Evolutionary conservation across 2,888 invertebrate genomes (phyloP).

Genomic region (Phyto melanocephala): DNA sequence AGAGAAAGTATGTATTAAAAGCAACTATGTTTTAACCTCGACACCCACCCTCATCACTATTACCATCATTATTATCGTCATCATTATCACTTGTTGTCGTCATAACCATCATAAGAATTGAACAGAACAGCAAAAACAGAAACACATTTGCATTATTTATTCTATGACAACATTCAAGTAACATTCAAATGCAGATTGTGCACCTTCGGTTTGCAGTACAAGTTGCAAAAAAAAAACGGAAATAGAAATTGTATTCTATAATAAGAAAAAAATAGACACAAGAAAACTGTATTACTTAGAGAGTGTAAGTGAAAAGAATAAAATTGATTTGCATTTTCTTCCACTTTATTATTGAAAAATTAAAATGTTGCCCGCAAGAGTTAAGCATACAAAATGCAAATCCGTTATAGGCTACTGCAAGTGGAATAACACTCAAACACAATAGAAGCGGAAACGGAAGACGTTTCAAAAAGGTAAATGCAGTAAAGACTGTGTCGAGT

Average conservation of each 20-base stretch:
- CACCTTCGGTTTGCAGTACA: slow-evolving; percentile 52
- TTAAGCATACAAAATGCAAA: slow-evolving; percentile 62
- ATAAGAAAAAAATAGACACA: background rate
- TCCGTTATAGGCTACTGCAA: slow-evolving; percentile 1
- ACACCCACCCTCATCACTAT: background rate
- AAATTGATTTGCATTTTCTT: slow-evolving; percentile 63
- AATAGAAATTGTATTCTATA: slow-evolving; percentile 28
- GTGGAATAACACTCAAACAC: background rate
- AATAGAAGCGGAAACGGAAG: slow-evolving; percentile 38
- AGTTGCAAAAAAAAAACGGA: slow-evolving; percentile 15
- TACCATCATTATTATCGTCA: background rate
- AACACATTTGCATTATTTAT: slow-evolving; percentile 56
- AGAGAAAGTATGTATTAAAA: slow-evolving; percentile 9
- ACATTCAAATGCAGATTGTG: slow-evolving; percentile 65
- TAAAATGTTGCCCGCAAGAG: slow-evolving; percentile 61
- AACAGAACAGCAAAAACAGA: background rate
- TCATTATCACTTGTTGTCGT: background rate
- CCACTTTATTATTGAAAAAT: slow-evolving; percentile 62
- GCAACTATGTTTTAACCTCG: background rate
- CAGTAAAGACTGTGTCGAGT: background rate
- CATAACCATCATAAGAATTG: slow-evolving; percentile 26
- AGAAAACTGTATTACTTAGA: slow-evolving; percentile 8
- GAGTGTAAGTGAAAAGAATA: slow-evolving; percentile 58
- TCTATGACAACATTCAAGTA: slow-evolving; percentile 25
- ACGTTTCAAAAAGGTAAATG: slow-evolving; percentile 26